Evolutionary conservation across 2,888 invertebrate species (phyloP).

Genomic region (Zygaena filipendulae): DNA sequence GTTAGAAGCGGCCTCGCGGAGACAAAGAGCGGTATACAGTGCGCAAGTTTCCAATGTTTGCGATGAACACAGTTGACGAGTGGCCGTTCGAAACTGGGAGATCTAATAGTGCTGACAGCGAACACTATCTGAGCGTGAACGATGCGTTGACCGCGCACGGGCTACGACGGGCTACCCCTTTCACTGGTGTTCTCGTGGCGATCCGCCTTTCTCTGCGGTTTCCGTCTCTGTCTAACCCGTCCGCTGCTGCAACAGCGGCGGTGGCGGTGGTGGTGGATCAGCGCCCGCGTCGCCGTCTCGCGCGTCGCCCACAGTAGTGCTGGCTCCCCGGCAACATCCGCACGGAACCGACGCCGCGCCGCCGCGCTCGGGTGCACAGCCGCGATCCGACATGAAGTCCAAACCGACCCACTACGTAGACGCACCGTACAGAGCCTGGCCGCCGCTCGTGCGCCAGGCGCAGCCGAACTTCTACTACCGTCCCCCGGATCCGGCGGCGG

Average conservation of each 20-base stretch:
- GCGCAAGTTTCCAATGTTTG: too few relatives aligned
- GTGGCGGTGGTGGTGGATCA: too few relatives aligned
- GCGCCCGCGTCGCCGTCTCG: too few relatives aligned
- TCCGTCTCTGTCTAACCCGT: constrained; percentile 56
- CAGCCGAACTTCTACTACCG: constrained; percentile 62
- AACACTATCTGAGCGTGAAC: constrained; percentile 34
- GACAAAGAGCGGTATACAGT: too few relatives aligned
- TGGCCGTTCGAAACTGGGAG: too few relatives aligned
- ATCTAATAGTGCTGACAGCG: too few relatives aligned
- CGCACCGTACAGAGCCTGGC: constrained; percentile 72
- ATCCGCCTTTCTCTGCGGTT: constrained; percentile 62
- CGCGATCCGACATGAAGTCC: constrained; percentile 74
- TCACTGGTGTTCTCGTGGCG: constrained; percentile 59
- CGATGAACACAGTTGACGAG: constrained; percentile 25
- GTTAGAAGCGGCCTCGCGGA: constrained; percentile 16
- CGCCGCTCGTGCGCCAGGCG: constrained; percentile 68
- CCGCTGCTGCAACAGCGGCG: constrained; percentile 24
- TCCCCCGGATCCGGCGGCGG: constrained; percentile 58
- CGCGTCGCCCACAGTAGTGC: constrained; percentile 55
- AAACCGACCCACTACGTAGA: constrained; percentile 65
- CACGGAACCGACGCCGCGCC: constrained; percentile 52
- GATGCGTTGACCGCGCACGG: constrained; percentile 47
- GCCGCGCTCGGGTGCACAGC: constrained; percentile 50
- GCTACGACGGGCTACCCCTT: constrained; percentile 60
- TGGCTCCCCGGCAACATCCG: constrained; percentile 55